Evolutionary conservation across 1,140 invertebrate species (phyloP).

Genomic region (Pygmarrhopalites habei): DNA sequence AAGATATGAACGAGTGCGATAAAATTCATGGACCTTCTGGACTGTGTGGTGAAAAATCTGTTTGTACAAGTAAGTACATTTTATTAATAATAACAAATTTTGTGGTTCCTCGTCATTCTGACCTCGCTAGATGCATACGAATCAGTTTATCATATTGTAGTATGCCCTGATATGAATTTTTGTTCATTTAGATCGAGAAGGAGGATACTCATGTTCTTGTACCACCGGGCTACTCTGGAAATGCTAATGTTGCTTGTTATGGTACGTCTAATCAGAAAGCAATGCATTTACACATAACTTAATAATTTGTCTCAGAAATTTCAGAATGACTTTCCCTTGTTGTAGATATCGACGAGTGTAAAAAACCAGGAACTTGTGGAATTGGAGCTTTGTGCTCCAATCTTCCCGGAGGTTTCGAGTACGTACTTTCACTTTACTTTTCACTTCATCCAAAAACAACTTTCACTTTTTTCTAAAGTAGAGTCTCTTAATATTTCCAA

Average conservation of each 20-base stretch:
- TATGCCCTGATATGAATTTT: too few relatives aligned
- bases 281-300: too few relatives aligned
- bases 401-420: slow-evolving; percentile 62
- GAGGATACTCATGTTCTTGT: too few relatives aligned
- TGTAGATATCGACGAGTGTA: slow-evolving; percentile 77
- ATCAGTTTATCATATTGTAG: too few relatives aligned
- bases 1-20: slow-evolving; percentile 90
- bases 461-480: too few relatives aligned
- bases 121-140: too few relatives aligned
- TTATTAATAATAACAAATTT: too few relatives aligned
- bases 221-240: slow-evolving; percentile 66
- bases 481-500: too few relatives aligned
- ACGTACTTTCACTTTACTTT: too few relatives aligned
- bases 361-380: slow-evolving; percentile 63
- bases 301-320: neutral
- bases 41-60: slow-evolving; percentile 71
- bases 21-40: slow-evolving; percentile 63
- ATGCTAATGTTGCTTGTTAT: slow-evolving; percentile 64
- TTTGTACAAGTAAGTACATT: slow-evolving; percentile 75
- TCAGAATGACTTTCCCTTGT: slow-evolving; percentile 53
- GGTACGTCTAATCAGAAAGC: slow-evolving; percentile 49
- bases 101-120: slow-evolving; percentile 73
- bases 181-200: too few relatives aligned
- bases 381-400: slow-evolving; percentile 80
- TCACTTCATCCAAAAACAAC: too few relatives aligned